A percentile compares a stretch with the other conserved stretches of the same genome.
Conservation (phyloP, 2,113 vertebrate species). For the Cololabis saira region DNA sequence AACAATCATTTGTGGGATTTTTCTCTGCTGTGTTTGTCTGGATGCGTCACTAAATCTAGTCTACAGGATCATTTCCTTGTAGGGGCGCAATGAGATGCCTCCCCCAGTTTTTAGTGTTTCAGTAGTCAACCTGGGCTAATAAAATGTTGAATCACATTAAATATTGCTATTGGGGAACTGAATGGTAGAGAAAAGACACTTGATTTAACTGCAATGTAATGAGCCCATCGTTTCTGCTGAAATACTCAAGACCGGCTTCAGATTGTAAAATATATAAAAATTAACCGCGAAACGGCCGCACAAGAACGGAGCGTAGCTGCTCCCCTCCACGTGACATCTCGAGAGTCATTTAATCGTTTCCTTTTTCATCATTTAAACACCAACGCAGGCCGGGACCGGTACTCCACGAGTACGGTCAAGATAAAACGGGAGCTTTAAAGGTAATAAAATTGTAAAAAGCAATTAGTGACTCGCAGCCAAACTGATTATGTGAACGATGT, state of each 20-base stretch:
- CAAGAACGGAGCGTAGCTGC: slow-evolving; percentile 51
- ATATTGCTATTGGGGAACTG: slow-evolving; percentile 8
- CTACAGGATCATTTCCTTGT: slow-evolving; percentile 9
- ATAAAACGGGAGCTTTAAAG: slow-evolving; percentile 78
- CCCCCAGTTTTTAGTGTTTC: slow-evolving; percentile 26
- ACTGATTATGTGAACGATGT: slow-evolving; percentile 59
- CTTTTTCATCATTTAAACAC: slow-evolving; percentile 70
- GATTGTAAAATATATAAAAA: slow-evolving; percentile 49
- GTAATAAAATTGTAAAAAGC: slow-evolving; percentile 77
- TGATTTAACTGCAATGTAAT: slow-evolving; percentile 37
- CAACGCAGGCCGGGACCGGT: slow-evolving; percentile 64
- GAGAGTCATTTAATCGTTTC: slow-evolving; percentile 75
- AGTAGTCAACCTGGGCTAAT: slow-evolving; percentile 23
- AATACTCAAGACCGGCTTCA: slow-evolving; percentile 37
- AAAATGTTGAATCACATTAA: slow-evolving; percentile 11
- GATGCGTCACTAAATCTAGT: slow-evolving; percentile 9
- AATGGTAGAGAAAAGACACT: slow-evolving; percentile 14
- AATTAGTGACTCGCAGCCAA: slow-evolving; percentile 73
- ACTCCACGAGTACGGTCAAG: slow-evolving; percentile 69
- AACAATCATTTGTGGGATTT: slow-evolving; percentile 42
- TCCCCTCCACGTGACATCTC: slow-evolving; percentile 64
- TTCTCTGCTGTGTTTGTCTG: slow-evolving; percentile 10
- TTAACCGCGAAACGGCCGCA: slow-evolving; percentile 24
- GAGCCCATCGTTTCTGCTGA: slow-evolving; percentile 30
- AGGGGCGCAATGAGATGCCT: neutral